These are phyloP conservation scores for Epinephelus malabaricus DNA, from an alignment of 2,797 vertebrate genomes.

Conservation along the genomic window DNA sequence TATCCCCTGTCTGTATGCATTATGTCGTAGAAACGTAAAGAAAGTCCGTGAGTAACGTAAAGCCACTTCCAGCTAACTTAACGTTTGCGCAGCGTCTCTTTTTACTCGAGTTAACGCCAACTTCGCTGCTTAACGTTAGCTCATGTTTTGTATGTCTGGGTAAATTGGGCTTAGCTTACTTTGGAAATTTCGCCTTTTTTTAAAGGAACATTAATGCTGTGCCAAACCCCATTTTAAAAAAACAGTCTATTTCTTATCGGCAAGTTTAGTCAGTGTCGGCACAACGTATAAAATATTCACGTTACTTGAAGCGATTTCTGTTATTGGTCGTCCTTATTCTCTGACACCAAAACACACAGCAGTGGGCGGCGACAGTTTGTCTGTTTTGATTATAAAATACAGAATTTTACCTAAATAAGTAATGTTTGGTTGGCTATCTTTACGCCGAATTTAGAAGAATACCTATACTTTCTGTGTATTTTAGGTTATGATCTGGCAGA, in stretches of 20 bases:
- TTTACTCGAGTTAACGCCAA: background rate
- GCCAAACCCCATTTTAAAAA: too few relatives aligned
- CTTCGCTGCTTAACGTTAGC: background rate
- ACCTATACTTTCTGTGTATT: background rate
- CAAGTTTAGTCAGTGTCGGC: too few relatives aligned
- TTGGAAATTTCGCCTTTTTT: too few relatives aligned
- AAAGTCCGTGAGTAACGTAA: background rate
- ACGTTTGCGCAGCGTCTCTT: background rate
- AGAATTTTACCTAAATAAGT: background rate
- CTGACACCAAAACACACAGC: background rate
- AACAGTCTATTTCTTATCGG: too few relatives aligned
- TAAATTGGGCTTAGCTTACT: background rate
- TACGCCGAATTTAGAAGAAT: background rate
- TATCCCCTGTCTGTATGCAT: too few relatives aligned
- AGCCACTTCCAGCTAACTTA: background rate
- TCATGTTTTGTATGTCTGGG: background rate
- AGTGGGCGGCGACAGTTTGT: background rate
- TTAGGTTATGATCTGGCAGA: background rate
- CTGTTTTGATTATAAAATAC: background rate
- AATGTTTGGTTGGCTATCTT: background rate
- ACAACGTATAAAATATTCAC: background rate
- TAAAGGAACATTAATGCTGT: too few relatives aligned
- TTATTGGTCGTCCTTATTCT: constrained; percentile 3
- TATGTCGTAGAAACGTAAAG: background rate
- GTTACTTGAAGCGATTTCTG: constrained; percentile 4